Base-by-base conservation (phyloP, 2,797 vertebrate genomes). In the Coreius guichenoti region DNA sequence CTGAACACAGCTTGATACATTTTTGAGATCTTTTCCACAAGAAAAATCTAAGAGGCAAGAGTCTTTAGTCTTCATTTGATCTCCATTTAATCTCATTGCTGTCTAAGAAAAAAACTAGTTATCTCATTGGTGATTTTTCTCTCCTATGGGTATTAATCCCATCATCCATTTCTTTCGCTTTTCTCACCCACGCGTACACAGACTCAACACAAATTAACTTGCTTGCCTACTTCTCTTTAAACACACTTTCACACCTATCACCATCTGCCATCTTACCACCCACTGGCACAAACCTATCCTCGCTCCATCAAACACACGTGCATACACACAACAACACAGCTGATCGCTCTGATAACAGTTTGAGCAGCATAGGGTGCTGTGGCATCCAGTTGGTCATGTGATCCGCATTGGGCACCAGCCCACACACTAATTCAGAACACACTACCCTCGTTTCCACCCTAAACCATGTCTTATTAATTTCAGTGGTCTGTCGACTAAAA, bases 331-430 rank as follows among this genome's bases (percentile, higher is more conserved):
- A 74, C 12, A 84, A 83, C 68, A 73, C 16, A 16, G 31, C 68
- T 82, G 82, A 58, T 77, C 6, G 1, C 43, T 76, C 76, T 82
- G 67, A 76, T 84, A 81, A 31, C 79, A 54, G 67, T 85, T 49
- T 86, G 85, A 88, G 89, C n/a, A 88, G 69, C 75, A 33, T 47
- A 81, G 80, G n/a, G 72, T 54, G 78, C 39, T 47, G 45, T 74
- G 58, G 74, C 13, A 83, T 58, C 74, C 81, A 85, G 65, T 63
- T 63, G 78, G 84, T 86, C 51, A 79, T 63, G 49, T 80, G 73
- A 84, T 76, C 67, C 17, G n/a, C 45, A 87, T 81, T 87, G 14
- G 89, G 91, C 92, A 92, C 91, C 92, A 91, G 49, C 90, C 92
- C 92, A 89, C 89, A 86, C 78, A 72, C 86, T 84, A 82, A 88